Base-by-base conservation (phyloP, 2,113 vertebrate genomes). In the Chroicocephalus ridibundus region DNA sequence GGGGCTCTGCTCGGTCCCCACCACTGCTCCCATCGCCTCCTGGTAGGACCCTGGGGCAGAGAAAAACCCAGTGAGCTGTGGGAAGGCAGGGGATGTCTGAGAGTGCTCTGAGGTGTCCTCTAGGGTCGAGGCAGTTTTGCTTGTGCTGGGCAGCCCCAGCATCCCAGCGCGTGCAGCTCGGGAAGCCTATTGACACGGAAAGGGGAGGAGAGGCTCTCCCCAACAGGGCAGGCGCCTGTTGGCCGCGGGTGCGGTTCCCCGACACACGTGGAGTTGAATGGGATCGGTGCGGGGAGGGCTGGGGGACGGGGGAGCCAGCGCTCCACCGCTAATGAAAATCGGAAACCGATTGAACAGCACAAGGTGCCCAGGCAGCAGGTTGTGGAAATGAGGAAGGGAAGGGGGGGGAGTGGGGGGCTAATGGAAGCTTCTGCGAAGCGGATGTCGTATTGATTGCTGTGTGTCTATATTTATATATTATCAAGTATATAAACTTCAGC, bases 391-490 rank as follows among this genome's bases (percentile, higher is more conserved):
- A 97, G 97, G 97, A 96, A 91, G 96, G 96, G 97, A 97, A 96
- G 94, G 96, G 82, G 89, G 95, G 60, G 62, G 70, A 16, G 38
- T 24, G 93, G 94, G 93, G 91, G 82, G 89, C 96, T 97, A 97
- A 97, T 97, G 96, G 97, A 97, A 97, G 95, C 97, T 97, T 97
- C 97, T 97, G 97, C 32, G 24, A 96, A 98, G 92, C 97, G 98
- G 98, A 98, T 98, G 98, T 97, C 96, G 97, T 98, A 98, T 98
- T 97, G 98, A 98, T 98, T 97, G 96, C 93, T 96, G 92, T 57
- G 95, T 87, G 97, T 97, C 98, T 98, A 98, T 98, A 98, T 98
- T 98, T 98, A 98, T 98, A 98, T 98, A 97, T 98, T 97, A 98
- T 97, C 96, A 97, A 97, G 97, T 96, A 97, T 95, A 97, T 98